Evolutionary conservation across 2,888 invertebrate species (phyloP).

Genomic region (Phyllotreta striolata): DNA sequence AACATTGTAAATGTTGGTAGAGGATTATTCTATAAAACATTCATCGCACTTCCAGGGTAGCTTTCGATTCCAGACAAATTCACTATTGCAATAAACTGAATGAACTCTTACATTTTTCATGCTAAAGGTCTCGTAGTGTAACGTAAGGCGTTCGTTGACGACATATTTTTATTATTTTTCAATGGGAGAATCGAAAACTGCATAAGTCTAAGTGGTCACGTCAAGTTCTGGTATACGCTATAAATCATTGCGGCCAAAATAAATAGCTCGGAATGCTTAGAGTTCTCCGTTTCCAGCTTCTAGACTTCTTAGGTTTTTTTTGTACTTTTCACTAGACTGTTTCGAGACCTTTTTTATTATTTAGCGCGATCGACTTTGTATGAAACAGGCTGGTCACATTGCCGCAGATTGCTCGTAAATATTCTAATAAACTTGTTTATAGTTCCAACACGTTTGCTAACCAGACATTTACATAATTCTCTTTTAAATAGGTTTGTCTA

Average conservation of each 20-base stretch:
- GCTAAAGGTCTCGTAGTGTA: not conserved
- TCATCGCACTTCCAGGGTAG: not conserved
- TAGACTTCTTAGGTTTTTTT: not conserved
- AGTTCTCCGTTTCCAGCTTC: not conserved
- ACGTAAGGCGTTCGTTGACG: not conserved
- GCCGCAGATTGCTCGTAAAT: constrained; percentile 4
- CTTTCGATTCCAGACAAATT: constrained; percentile 10
- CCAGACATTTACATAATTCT: too few relatives aligned
- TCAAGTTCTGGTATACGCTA: constrained; percentile 8
- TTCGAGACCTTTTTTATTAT: constrained; percentile 2
- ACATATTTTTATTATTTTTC: constrained; percentile 13
- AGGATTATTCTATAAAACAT: constrained; percentile 3
- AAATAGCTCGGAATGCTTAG: constrained; percentile 9
- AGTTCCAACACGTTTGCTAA: not conserved
- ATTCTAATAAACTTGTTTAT: not conserved
- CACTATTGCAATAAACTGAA: constrained; percentile 8
- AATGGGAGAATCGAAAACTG: constrained; percentile 5
- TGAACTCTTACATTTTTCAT: constrained; percentile 9
- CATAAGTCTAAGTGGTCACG: constrained; percentile 16
- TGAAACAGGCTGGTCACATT: not conserved
- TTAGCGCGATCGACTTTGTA: constrained; percentile 5
- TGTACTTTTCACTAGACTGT: too few relatives aligned
- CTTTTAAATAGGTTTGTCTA: too few relatives aligned
- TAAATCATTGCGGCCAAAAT: constrained; percentile 11
- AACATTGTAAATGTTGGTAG: constrained; percentile 6